phyloP scores from a whole-genome alignment of 2,113 vertebrate genomes.

The Salvelinus fontinalis region DNA sequence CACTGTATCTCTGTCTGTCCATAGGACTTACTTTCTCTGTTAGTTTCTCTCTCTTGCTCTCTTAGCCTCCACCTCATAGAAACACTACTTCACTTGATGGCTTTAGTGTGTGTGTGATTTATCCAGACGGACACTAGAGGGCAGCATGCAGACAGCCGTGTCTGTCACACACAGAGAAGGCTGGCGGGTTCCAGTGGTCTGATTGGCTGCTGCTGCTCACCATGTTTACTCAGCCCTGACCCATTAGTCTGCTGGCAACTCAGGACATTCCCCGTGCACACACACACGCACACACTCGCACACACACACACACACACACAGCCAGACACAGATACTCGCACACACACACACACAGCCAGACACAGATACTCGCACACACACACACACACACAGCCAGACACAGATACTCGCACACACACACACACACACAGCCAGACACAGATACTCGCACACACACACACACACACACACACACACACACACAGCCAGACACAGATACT shows the following conservation, averaged over 20 bases:
- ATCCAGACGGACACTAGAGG: constrained; percentile 39
- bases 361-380: too few species aligned
- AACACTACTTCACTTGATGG: too few species aligned
- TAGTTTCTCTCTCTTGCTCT: not conserved
- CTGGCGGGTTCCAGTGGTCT: not conserved
- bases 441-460: too few species aligned
- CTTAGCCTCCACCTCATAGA: not conserved
- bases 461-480: too few species aligned
- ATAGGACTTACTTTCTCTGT: too few species aligned
- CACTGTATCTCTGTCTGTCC: not conserved
- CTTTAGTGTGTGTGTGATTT: constrained; percentile 9
- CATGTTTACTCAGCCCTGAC: not conserved
- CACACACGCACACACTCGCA: too few species aligned
- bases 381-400: too few species aligned
- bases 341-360: too few species aligned
- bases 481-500: too few species aligned
- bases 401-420: not conserved
- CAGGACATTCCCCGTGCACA: not conserved
- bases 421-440: not conserved
- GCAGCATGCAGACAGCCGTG: constrained; percentile 22
- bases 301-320: not conserved
- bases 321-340: too few species aligned
- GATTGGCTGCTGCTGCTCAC: not conserved
- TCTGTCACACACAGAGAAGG: not conserved
- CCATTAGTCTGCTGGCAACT: not conserved